These are phyloP conservation scores for Cynopterus brachyotis DNA, from an alignment of 2,113 vertebrate species.

Conservation along the genomic window DNA sequence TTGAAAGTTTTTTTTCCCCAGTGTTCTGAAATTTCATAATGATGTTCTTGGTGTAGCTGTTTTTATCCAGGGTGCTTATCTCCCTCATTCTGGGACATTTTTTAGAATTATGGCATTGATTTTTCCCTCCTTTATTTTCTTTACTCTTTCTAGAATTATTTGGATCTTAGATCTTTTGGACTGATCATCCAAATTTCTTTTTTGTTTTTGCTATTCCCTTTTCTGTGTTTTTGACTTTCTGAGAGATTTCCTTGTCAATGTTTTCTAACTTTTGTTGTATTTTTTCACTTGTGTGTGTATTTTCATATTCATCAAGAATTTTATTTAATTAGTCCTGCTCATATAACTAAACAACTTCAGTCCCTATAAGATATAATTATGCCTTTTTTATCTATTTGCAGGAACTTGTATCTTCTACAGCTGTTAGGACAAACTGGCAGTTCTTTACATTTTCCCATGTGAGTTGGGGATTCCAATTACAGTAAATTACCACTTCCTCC, in stretches of 20 bases:
- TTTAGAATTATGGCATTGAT: not conserved
- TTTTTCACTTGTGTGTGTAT: not conserved
- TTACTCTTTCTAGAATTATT: not conserved
- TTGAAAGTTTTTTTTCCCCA: not conserved
- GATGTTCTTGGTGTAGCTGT: not conserved
- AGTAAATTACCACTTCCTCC: not conserved
- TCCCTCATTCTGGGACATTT: not conserved
- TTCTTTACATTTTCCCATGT: not conserved
- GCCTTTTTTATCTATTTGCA: slow-evolving; percentile 3
- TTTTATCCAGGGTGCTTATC: not conserved
- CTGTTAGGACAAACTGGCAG: slow-evolving; percentile 22
- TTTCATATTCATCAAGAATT: slow-evolving; percentile 52
- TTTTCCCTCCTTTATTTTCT: not conserved
- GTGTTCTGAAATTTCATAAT: not conserved
- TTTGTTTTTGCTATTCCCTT: not conserved
- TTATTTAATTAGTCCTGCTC: slow-evolving; percentile 64
- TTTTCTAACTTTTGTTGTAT: not conserved
- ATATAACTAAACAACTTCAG: slow-evolving; percentile 8
- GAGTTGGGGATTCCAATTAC: not conserved
- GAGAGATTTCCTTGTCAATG: not conserved
- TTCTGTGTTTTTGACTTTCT: not conserved
- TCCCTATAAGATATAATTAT: not conserved
- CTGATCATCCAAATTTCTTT: not conserved
- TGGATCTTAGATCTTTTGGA: not conserved
- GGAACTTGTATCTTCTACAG: not conserved